Evolutionary conservation across 1,140 invertebrate genomes (phyloP), one percentile per base, ranked within the genome.

Genomic region (Maconellicoccus hirsutus): DNA sequence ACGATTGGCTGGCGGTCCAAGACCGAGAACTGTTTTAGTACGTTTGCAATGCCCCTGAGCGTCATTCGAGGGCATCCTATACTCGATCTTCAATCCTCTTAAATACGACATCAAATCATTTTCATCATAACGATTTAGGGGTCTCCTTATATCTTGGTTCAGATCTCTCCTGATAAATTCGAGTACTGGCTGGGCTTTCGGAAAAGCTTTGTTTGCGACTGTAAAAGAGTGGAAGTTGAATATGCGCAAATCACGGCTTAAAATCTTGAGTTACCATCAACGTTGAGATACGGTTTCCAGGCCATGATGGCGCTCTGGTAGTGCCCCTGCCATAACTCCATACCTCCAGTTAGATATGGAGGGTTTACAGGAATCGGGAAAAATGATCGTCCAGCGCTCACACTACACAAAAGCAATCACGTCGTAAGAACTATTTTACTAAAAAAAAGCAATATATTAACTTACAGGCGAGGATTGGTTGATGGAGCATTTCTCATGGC

Each of bases 251-350:
- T 12, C 8, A 25, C 21, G 29, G 12, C 29, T 33, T 33, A 33
- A 3, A 33, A 33, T 12, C 29, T 6, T 33, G 29, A 74, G 73
- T 70, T 81, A 86, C 85, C 87, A 79, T 93, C 90, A 33, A 92
- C 81, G 78, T 93, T 93, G 1, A 92, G 77, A 74, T 82, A 88
- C 0, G 89, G 84, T 73, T 82, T 84, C 78, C 86, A 87, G 0
- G 89, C 89, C 59, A 90, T 79, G 73, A 90, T 83, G 0, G 86
- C 85, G 0, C 87, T 87, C 75, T 90, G 87, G 77, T 87, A 92
- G 59, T 88, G 79, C 0, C 90, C 90, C 59, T 84, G 79, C 82
- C 87, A 88, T 73, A 90, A 80, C 77, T 90, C 86, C 73, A 87
- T 79, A 0, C 89, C 88, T 70, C 81, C 83, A 0, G 83, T 80